Percentiles rank a stretch among this genome's conserved stretches.
Conservation (phyloP, 1,140 invertebrate genomes). For the Cyphomyrmex costatus region DNA sequence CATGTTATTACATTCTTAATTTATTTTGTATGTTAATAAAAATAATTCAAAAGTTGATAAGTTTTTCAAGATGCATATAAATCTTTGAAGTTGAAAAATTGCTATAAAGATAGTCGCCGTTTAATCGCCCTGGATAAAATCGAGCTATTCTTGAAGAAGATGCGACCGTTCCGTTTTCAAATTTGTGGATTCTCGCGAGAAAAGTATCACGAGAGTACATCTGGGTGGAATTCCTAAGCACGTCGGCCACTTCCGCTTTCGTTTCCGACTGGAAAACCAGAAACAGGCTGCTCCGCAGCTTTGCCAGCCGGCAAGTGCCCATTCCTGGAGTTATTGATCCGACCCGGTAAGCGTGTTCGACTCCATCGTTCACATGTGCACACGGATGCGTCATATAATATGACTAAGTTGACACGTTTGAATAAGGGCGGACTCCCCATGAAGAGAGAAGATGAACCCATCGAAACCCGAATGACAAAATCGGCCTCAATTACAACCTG, state of each 20-base stretch:
- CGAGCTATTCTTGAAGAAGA: neutral
- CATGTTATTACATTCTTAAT: too few species aligned
- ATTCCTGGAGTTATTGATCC: conserved; percentile 77
- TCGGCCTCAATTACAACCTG: neutral
- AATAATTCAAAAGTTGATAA: neutral
- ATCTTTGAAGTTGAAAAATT: neutral
- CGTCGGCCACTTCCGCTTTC: conserved; percentile 55
- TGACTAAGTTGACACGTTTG: conserved; percentile 70
- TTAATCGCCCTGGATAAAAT: neutral
- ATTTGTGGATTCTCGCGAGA: neutral
- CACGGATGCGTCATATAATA: conserved; percentile 69
- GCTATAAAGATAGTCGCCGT: neutral
- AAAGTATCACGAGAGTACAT: conserved; percentile 12
- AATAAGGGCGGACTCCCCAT: conserved; percentile 31
- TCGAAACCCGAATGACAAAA: conserved; percentile 2
- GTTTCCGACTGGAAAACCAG: conserved; percentile 65
- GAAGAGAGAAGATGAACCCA: conserved; percentile 14
- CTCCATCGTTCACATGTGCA: conserved; percentile 64
- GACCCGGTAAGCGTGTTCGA: conserved; percentile 73
- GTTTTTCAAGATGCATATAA: neutral
- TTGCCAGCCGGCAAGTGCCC: conserved; percentile 67
- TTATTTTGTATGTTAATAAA: too few species aligned
- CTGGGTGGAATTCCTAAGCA: conserved; percentile 20
- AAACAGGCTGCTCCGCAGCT: conserved; percentile 61
- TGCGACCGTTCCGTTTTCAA: neutral